These are phyloP conservation scores for Clivina fossor DNA, from an alignment of 2,888 invertebrate genomes.

Conservation along the genomic window DNA sequence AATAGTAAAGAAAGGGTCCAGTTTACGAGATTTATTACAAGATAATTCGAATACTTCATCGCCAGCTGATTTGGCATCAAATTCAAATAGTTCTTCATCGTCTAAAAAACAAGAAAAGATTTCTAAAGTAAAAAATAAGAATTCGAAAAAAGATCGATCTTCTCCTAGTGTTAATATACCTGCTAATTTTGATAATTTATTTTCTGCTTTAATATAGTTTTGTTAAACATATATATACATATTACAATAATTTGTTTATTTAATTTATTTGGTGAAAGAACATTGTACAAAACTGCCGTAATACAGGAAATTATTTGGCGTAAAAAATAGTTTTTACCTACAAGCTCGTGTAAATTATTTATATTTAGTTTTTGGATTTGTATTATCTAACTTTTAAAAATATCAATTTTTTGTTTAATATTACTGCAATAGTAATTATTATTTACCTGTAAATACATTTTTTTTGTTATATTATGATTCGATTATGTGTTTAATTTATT, in stretches of 20 bases:
- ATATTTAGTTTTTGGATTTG: no score
- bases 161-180: constrained; percentile 46
- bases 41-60: constrained; percentile 50
- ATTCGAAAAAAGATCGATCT: constrained; percentile 45
- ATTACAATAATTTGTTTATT: background rate
- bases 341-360: no score
- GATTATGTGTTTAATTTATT: no score
- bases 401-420: no score
- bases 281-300: no score
- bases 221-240: no score
- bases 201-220: background rate
- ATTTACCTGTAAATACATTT: no score
- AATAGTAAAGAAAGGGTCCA: constrained; percentile 62
- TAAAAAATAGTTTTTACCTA: no score
- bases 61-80: constrained; percentile 46
- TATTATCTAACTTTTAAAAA: no score
- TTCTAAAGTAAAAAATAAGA: constrained; percentile 45
- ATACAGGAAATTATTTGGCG: no score
- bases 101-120: constrained; percentile 43
- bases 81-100: constrained; percentile 45
- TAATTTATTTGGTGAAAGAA: background rate
- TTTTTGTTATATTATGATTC: no score
- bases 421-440: no score
- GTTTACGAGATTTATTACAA: constrained; percentile 47
- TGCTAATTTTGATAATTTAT: constrained; percentile 39